Evolutionary conservation across 2,888 invertebrate species (phyloP), one percentile per base, ranked within the genome.

Genomic region (Pheosia tremula): DNA sequence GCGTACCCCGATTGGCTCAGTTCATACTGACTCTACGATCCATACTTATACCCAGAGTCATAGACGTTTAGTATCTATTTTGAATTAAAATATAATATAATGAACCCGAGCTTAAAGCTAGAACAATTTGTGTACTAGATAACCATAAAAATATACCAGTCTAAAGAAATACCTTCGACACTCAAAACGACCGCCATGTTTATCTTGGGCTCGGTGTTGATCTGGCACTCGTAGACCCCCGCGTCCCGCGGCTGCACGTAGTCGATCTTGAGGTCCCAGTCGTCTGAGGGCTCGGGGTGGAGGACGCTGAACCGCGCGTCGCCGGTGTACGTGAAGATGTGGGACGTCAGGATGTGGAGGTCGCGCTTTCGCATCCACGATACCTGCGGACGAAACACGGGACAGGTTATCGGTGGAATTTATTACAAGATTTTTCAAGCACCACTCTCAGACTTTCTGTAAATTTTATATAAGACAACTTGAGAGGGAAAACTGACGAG

Each of bases 131-230:
- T 24, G 24, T 24, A 24, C 24, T 24, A 24, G 24, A 2, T 24
- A 24, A 24, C 24, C 24, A 24, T 24, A 24, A 24, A 24, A 24
- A 24, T 1, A 24, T 24, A 24, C 24, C 24, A 39, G n/a, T 55
- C n/a, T 6, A 39, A 56, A 59, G 53, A 72, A 58, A 79, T 94
- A 97, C 97, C 97, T 96, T 97, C 97, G 60, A 98, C 97, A 80
- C 95, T 95, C 63, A 98, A 94, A 81, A 95, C 89, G 80, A 97
- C 95, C 55, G 97, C 97, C 95, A 97, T 95, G 89, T 97, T 97
- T 87, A 97, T 96, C 89, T 97, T 98, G 36, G 97, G 97, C 85
- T 98, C 97, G 0, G 97, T 98, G 90, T 98, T 98, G 75, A 98
- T 97, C 94, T 97, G 97, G 81, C 97, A 97, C 89, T 97, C 97